Evolutionary conservation across 64 coral and sea anemone genomes (phyloP).

Genomic region (Pocillopora verrucosa): DNA sequence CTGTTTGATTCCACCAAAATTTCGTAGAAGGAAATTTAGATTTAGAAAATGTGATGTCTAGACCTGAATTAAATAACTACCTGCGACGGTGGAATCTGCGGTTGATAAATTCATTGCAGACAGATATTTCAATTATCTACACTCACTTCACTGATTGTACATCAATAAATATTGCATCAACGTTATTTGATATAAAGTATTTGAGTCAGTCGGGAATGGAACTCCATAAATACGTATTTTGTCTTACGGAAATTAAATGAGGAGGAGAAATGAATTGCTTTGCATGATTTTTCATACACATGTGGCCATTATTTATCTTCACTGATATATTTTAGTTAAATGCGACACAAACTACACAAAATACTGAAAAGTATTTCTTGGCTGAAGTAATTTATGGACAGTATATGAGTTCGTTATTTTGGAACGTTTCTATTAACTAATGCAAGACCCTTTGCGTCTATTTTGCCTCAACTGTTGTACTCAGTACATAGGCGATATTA

Average conservation of each 20-base stretch:
- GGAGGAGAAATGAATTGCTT: not conserved
- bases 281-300: not conserved
- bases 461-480: no score
- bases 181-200: not conserved
- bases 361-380: no score
- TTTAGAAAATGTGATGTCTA: not conserved
- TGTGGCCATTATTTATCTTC: no score
- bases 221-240: constrained; percentile 9
- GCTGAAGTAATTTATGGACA: no score
- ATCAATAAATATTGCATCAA: not conserved
- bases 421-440: no score
- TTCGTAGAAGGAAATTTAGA: not conserved
- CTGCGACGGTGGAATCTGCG: not conserved
- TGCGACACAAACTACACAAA: no score
- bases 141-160: not conserved
- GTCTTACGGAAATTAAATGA: not conserved
- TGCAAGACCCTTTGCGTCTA: no score
- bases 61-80: not conserved
- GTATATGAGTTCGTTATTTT: no score
- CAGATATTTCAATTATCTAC: not conserved
- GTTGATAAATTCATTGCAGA: not conserved
- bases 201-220: not conserved
- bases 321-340: no score
- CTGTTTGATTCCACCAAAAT: not conserved
- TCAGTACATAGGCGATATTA: no score